Evolutionary conservation across 2,113 vertebrate genomes (phyloP).

Genomic region (Strix uralensis): DNA sequence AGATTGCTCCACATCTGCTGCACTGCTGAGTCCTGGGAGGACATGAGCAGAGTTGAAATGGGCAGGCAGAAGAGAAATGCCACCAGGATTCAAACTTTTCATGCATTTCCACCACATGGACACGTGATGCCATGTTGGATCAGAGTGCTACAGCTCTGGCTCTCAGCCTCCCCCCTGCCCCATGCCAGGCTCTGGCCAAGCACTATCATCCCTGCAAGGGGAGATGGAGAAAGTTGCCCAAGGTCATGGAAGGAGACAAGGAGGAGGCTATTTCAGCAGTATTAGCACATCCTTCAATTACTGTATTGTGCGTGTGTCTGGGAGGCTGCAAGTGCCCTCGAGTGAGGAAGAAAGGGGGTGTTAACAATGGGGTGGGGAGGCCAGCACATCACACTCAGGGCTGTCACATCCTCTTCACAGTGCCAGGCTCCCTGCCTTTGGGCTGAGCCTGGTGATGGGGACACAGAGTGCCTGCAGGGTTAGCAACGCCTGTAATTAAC

Average conservation of each 20-base stretch:
- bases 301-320: not conserved
- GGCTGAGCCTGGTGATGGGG: not conserved
- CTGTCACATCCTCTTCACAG: not conserved
- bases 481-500: not conserved
- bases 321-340: accelerated
- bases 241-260: not conserved
- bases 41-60: not conserved
- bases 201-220: not conserved
- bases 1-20: not conserved
- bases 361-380: not conserved
- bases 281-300: not conserved
- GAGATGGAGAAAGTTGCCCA: not conserved
- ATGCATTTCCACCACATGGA: not conserved
- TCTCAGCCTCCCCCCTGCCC: not conserved
- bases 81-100: not conserved
- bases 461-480: not conserved
- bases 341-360: not conserved
- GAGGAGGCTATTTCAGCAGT: not conserved
- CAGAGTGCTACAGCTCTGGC: not conserved
- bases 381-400: accelerated
- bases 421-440: not conserved
- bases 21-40: not conserved
- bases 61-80: not conserved
- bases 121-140: accelerated
- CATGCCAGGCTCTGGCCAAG: not conserved